phyloP scores from a whole-genome alignment of 1,140 invertebrate genomes.

The Lucilia cuprina region DNA sequence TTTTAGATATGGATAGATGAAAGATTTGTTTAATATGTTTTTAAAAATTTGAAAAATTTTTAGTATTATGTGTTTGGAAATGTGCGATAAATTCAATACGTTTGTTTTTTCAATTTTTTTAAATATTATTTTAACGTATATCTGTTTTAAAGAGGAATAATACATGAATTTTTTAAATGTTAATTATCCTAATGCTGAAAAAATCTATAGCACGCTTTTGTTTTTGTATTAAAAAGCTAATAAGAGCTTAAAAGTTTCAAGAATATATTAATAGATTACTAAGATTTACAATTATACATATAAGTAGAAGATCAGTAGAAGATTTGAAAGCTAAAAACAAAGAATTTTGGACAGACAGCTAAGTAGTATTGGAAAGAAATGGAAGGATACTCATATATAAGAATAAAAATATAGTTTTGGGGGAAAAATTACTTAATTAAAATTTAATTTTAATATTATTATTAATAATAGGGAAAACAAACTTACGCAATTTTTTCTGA shows the following conservation, averaged over 20 bases:
- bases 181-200: neutral
- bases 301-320: neutral
- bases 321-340: neutral
- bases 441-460: neutral
- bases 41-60: too few species aligned
- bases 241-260: too few species aligned
- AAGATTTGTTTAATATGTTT: too few species aligned
- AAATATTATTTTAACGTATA: neutral
- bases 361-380: neutral
- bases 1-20: too few species aligned
- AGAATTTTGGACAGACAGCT: neutral
- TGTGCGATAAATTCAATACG: neutral
- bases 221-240: too few species aligned
- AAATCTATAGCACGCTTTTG: neutral
- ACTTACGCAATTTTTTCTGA: conserved; percentile 91
- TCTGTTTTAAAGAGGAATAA: neutral
- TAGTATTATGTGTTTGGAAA: too few species aligned
- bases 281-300: too few species aligned
- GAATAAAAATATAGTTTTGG: neutral
- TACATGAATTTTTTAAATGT: neutral
- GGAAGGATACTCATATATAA: neutral
- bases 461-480: neutral
- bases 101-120: neutral
- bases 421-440: neutral
- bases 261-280: neutral